Conservation (phyloP, 2,888 invertebrate species). For the Meteorus colon region DNA sequence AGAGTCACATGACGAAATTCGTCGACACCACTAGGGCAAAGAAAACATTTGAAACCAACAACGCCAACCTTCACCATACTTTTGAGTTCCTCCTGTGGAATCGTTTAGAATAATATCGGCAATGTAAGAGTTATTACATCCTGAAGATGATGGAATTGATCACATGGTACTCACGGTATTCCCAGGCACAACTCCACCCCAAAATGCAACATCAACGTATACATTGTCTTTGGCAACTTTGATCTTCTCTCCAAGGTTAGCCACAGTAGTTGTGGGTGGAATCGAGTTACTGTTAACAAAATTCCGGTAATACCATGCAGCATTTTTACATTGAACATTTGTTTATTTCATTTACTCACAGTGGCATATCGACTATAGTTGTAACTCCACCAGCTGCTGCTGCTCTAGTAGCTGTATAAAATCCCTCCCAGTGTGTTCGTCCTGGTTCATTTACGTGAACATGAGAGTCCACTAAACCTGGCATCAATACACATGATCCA, state of each 20-base stretch:
- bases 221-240: constrained; percentile 76
- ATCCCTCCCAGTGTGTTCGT: constrained; percentile 83
- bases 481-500: constrained; percentile 77
- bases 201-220: constrained; percentile 83
- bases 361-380: constrained; percentile 82
- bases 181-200: constrained; percentile 85
- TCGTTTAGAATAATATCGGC: neutral
- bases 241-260: constrained; percentile 78
- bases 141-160: neutral
- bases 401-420: constrained; percentile 81
- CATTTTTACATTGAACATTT: neutral
- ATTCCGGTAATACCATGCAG: constrained; percentile 12
- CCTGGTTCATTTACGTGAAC: constrained; percentile 86
- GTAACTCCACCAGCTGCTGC: constrained; percentile 84
- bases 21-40: constrained; percentile 81
- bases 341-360: constrained; percentile 74
- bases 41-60: constrained; percentile 84
- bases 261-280: constrained; percentile 81
- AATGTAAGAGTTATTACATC: neutral
- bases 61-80: constrained; percentile 80
- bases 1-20: constrained; percentile 80
- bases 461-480: constrained; percentile 83
- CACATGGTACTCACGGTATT: constrained; percentile 75
- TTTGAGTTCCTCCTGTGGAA: constrained; percentile 75
- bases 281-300: constrained; percentile 78